These are phyloP conservation scores for Labeo rohita DNA, from an alignment of 2,113 vertebrate species.

Conservation along the genomic window DNA sequence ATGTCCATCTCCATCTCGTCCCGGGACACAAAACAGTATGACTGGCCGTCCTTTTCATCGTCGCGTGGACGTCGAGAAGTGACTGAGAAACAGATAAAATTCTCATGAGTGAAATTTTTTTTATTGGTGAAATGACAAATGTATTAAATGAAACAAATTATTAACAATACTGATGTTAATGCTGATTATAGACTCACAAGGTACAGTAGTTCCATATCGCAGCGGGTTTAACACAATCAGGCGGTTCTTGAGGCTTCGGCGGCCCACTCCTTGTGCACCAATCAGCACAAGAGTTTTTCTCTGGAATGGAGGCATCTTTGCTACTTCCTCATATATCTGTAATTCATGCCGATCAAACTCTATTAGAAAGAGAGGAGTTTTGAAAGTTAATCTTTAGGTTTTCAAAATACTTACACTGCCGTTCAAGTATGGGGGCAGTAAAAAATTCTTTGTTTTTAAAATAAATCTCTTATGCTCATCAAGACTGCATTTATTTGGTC, in stretches of 20 bases:
- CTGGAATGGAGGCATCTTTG: slow-evolving; percentile 97
- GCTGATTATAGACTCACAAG: slow-evolving; percentile 82
- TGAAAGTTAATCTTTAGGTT: neutral
- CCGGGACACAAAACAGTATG: slow-evolving; percentile 91
- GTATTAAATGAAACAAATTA: neutral
- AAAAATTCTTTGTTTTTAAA: neutral
- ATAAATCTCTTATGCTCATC: neutral
- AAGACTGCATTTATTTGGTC: neutral
- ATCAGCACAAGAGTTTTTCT: slow-evolving; percentile 96
- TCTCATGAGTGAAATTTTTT: neutral
- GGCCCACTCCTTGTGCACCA: slow-evolving; percentile 95
- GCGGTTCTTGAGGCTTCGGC: slow-evolving; percentile 96
- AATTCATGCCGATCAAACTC: slow-evolving; percentile 99
- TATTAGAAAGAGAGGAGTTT: slow-evolving; percentile 59
- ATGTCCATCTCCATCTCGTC: slow-evolving; percentile 92
- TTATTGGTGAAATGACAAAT: neutral
- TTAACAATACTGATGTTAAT: too few relatives aligned
- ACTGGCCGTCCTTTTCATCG: slow-evolving; percentile 93
- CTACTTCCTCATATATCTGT: slow-evolving; percentile 97
- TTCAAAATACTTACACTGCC: neutral
- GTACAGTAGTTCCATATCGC: slow-evolving; percentile 93
- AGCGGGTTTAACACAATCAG: slow-evolving; percentile 92
- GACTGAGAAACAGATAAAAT: slow-evolving; percentile 71
- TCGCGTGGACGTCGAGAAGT: slow-evolving; percentile 92
- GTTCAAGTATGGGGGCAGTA: neutral